These are phyloP conservation scores for Cephalopholis sonnerati DNA, from an alignment of 2,113 vertebrate genomes.

Conservation along the genomic window DNA sequence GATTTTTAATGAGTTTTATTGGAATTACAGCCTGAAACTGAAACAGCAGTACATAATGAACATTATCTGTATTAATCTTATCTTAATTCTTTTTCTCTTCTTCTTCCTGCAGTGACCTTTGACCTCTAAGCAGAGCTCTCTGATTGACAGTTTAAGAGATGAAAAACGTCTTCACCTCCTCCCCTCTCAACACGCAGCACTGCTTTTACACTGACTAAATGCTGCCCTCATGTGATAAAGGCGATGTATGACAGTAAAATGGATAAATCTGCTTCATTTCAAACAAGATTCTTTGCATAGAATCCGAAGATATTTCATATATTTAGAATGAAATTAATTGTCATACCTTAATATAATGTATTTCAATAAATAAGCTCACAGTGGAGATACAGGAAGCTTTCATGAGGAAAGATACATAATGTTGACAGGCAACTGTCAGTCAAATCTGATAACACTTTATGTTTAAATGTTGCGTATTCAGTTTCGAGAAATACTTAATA, in stretches of 20 bases:
- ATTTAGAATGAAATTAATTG: no score
- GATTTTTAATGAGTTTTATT: neutral
- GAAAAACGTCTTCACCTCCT: neutral
- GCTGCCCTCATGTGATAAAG: constrained; percentile 48
- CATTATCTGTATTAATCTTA: no score
- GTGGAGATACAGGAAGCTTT: no score
- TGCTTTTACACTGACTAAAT: neutral
- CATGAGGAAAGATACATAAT: no score
- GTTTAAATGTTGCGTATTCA: no score
- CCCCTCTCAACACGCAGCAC: neutral
- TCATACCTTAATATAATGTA: no score
- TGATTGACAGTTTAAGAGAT: neutral
- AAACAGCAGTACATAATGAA: no score
- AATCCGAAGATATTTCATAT: no score
- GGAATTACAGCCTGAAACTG: neutral
- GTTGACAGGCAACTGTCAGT: no score
- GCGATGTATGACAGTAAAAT: fast-evolving
- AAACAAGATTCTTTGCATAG: neutral
- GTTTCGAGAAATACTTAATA: no score
- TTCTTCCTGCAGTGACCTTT: neutral
- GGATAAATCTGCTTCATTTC: neutral
- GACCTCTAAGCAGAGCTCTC: neutral
- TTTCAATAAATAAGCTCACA: no score
- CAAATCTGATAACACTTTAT: no score
- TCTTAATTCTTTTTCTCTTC: neutral